Percentiles rank a stretch among this genome's conserved stretches.
Evolutionary conservation across 2,113 vertebrate species (phyloP).

Genomic region (Thamnophis sirtalis): DNA sequence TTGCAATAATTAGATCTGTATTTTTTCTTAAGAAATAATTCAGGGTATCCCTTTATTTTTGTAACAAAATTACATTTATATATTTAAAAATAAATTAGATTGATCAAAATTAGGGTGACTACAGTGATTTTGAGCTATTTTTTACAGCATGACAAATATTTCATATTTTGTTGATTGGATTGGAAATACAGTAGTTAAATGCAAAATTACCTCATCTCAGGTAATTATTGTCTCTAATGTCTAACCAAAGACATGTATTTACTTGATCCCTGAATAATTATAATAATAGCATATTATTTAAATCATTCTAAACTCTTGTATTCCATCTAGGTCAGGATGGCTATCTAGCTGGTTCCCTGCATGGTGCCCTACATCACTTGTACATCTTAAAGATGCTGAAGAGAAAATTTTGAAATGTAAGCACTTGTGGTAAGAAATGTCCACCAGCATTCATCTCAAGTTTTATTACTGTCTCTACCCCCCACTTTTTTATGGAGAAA

Average conservation of each 20-base stretch:
- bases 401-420: slow-evolving; percentile 90
- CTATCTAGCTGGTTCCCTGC: slow-evolving; percentile 87
- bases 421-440: slow-evolving; percentile 41
- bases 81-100: background rate
- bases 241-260: background rate
- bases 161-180: background rate
- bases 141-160: background rate
- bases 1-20: background rate
- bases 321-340: slow-evolving; percentile 82
- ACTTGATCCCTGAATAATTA: background rate
- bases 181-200: background rate
- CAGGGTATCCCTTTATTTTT: background rate
- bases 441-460: background rate
- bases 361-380: slow-evolving; percentile 89
- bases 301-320: background rate
- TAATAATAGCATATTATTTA: background rate
- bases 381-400: slow-evolving; percentile 86
- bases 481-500: background rate
- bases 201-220: background rate
- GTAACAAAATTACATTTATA: background rate
- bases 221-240: background rate
- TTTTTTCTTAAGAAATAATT: background rate
- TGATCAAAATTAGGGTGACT: background rate
- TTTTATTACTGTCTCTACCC: background rate
- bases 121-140: background rate